These are phyloP conservation scores for Catalaphyllia jardinei DNA, from an alignment of 64 coral and sea anemone species.

Conservation along the genomic window DNA sequence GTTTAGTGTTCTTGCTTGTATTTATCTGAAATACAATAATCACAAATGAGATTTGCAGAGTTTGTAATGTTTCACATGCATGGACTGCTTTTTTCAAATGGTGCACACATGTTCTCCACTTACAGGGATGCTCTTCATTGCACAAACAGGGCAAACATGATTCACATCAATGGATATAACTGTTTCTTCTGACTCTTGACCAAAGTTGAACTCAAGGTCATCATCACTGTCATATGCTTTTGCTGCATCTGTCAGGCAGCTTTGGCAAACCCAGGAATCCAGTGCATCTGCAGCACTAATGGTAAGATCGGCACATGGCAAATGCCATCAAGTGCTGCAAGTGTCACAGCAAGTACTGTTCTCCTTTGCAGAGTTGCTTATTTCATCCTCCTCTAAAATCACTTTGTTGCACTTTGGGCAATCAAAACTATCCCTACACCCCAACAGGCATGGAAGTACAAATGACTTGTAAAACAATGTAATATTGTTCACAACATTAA, in stretches of 20 bases:
- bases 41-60: conserved; percentile 1
- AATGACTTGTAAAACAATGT: conserved; percentile 58
- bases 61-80: conserved; percentile 24
- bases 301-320: conserved; percentile 64
- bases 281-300: conserved; percentile 25
- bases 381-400: conserved; percentile 38
- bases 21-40: neutral
- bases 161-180: neutral
- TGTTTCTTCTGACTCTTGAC: neutral
- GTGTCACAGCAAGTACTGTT: conserved; percentile 56
- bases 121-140: conserved; percentile 14
- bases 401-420: neutral
- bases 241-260: conserved; percentile 37
- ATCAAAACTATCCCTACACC: neutral
- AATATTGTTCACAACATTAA: conserved; percentile 29
- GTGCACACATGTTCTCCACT: conserved; percentile 41
- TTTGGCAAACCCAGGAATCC: conserved; percentile 27
- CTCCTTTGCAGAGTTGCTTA: conserved; percentile 27
- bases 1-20: too few relatives aligned
- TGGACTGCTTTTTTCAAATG: conserved; percentile 49
- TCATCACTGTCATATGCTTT: neutral
- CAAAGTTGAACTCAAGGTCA: neutral
- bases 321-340: conserved; percentile 56
- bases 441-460: neutral
- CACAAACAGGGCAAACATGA: conserved; percentile 31